Evolutionary conservation across 2,888 invertebrate species (phyloP), one percentile per base, ranked within the genome.

Genomic region (Hydropsyche betteni): DNA sequence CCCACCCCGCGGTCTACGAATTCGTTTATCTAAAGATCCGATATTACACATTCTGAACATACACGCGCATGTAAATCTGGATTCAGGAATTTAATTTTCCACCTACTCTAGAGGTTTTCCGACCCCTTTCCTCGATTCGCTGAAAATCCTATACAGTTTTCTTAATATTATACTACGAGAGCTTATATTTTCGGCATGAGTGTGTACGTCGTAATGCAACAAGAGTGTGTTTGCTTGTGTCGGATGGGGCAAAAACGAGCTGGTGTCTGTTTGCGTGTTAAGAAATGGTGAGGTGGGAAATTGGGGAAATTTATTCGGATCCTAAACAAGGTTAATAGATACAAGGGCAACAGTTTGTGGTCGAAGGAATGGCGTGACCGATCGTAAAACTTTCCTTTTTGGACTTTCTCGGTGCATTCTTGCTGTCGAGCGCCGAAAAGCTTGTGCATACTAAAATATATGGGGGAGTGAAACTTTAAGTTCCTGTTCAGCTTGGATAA

Each of bases 281-380:
- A 16, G 55, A 68, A 24, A 38, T 52, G 52, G 53, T 14, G 24
- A 58, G 16, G 24, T 8, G 68, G 74, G 68, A 74, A 74, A 68
- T 74, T 69, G 58, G 24, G 68, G 68, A 74, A 74, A 74, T 74
- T 74, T 74, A 69, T 69, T 69, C 51, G 74, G 16, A 44, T 74
- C n/a, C 74, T 52, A 58, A 74, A 74, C 69, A 74, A 74, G 74
- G 74, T 74, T 74, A 74, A 69, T 69, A 68, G 74, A 55, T 44
- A 44, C 74, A 74, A 74, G 74, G 74, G 74, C 74, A 64, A 64
- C 64, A 64, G 58, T 52, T 58, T 12, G 69, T 24, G 24, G 52
- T 74, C 44, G 44, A 44, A 44, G 10, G 4, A 44, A 53, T 68
- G 69, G 69, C 69, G 69, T 44, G 74, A 51, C 69, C 53, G 33